Evolutionary conservation across 2,113 vertebrate species (phyloP).

Genomic region (Megaleporinus macrocephalus): DNA sequence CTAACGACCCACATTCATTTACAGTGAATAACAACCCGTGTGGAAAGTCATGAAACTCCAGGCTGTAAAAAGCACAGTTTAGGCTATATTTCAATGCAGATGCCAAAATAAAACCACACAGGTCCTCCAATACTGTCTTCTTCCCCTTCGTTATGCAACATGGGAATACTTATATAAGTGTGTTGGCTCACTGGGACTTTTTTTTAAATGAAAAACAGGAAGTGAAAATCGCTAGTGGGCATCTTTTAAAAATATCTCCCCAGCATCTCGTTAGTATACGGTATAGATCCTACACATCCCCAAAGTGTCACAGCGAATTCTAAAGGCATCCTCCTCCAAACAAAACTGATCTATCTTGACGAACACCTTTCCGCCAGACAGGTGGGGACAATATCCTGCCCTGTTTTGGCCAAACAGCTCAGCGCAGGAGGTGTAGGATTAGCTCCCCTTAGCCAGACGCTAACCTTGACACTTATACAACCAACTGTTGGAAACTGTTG

Average conservation of each 20-base stretch:
- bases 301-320: neutral
- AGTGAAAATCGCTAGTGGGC: neutral
- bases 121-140: neutral
- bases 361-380: neutral
- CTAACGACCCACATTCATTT: slow-evolving; percentile 16
- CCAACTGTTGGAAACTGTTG: no score
- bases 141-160: neutral
- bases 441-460: no score
- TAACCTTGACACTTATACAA: no score
- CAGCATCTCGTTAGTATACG: neutral
- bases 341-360: neutral
- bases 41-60: neutral
- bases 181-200: neutral
- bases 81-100: neutral
- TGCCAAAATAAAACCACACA: neutral
- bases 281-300: neutral
- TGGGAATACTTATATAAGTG: slow-evolving; percentile 11
- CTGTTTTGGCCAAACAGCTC: no score
- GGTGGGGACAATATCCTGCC: neutral
- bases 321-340: neutral
- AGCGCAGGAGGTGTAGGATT: no score
- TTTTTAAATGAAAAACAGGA: neutral
- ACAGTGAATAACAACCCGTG: neutral
- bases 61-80: neutral
- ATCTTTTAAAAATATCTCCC: neutral